Base-by-base conservation (phyloP, 2,797 vertebrate genomes). In the Halcyon leucocephala region DNA sequence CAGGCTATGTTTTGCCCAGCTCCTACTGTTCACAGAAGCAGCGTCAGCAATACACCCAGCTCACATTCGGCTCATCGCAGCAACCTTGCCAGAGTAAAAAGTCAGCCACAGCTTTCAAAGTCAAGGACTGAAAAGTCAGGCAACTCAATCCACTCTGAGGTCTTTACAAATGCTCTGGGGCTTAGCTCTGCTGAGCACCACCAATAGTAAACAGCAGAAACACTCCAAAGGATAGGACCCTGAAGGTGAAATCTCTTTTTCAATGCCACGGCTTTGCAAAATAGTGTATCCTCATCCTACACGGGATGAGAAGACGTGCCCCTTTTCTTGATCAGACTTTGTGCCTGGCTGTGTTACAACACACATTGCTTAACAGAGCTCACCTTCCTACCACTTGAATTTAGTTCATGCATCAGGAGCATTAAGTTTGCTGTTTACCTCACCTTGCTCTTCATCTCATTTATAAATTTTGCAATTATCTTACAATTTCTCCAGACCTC, bases 41-140 rank as follows among this genome's bases (percentile, higher is more conserved):
- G 72, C 22, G 77, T 94, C 94, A 96, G 93, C 93, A 93, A 60
- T 55, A 62, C 0, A 5, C 62, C 44, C 67, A 69, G 82, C 78
- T 74, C 7, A 7, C 48, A 28, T 61, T 72, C 51, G 89, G 77
- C 91, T 93, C 92, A 74, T 48, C 61, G 42, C 69, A 69, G 79
- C 2, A 14, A 86, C 61, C 65, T 95, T 28, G 1, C 29, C 12
- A 11, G 41, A 64, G 61, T 24, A 24, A 57, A 39, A 77, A 94
- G 90, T 91, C 86, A 89, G 82, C 66, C 19, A 39, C 52, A 25
- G 14, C 0, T 0, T 57, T 85, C 86, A 89, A 88, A 96, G 95
- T 85, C 91, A 92, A 92, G 39, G 71, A 46, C 76, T 55, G 72
- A 74, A 74, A 78, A 92, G 61, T 87, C 65, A 94, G 72, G 74